Evolutionary conservation across 2,113 vertebrate genomes (phyloP).

Genomic region (Sigmodon hispidus): DNA sequence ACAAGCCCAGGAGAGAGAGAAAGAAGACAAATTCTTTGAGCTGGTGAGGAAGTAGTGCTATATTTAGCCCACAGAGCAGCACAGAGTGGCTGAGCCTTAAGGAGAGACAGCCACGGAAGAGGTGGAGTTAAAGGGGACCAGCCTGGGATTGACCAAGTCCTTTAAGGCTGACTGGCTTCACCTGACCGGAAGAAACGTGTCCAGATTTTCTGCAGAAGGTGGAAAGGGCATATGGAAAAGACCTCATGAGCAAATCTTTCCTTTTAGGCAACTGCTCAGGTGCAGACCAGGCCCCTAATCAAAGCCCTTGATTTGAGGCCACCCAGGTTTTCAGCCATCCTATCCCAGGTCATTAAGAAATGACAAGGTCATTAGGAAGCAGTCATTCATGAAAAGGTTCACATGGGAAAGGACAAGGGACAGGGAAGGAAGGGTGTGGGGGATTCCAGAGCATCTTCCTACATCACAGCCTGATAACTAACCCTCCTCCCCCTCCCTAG

Average conservation of each 20-base stretch:
- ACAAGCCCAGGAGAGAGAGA: constrained; percentile 44
- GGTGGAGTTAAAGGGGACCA: constrained; percentile 32
- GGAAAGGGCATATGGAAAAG: no score
- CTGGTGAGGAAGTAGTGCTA: constrained; percentile 73
- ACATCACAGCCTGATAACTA: neutral
- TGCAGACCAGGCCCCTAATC: neutral
- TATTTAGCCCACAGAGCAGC: constrained; percentile 75
- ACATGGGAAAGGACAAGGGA: neutral
- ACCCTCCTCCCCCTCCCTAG: neutral
- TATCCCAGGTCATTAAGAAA: neutral
- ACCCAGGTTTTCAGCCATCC: neutral
- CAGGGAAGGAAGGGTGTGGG: neutral
- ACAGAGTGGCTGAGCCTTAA: constrained; percentile 60
- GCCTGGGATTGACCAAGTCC: constrained; percentile 23
- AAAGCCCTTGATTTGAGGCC: neutral
- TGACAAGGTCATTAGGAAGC: constrained; percentile 71
- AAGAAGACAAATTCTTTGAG: constrained; percentile 67
- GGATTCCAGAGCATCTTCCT: neutral
- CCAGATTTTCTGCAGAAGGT: constrained; percentile 43
- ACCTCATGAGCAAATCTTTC: constrained; percentile 2
- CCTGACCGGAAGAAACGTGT: constrained; percentile 21
- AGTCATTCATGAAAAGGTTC: constrained; percentile 37
- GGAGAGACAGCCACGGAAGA: constrained; percentile 19
- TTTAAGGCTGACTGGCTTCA: constrained; percentile 53
- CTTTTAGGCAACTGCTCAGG: neutral